Conservation (phyloP, 92 coral and sea anemone genomes). For the Epizoanthus illoricatus region DNA sequence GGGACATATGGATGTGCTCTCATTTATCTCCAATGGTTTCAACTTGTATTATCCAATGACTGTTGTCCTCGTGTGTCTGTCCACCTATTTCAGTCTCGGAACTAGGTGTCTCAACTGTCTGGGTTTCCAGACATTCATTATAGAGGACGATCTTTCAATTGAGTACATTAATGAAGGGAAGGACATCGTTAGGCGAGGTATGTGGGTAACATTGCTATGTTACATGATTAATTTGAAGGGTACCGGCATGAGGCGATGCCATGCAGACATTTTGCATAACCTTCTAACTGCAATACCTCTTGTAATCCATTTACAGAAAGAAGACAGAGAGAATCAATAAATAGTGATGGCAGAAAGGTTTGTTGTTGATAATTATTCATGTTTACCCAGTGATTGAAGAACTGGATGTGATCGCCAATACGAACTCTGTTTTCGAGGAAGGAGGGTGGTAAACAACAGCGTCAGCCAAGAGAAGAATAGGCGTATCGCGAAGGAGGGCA, state of each 20-base stretch:
- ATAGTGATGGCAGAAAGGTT: constrained; percentile 89
- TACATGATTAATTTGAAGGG: not conserved
- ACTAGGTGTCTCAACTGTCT: constrained; percentile 93
- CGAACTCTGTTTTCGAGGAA: no score
- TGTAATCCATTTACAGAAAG: constrained; percentile 59
- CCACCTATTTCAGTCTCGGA: constrained; percentile 97
- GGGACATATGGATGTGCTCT: constrained; percentile 99
- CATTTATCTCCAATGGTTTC: constrained; percentile 94
- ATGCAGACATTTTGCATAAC: not conserved
- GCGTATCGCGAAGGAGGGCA: no score
- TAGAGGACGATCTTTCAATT: constrained; percentile 93
- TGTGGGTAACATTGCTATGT: not conserved
- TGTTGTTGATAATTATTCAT: not conserved
- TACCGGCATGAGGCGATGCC: no score
- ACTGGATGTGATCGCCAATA: no score
- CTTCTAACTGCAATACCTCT: not conserved
- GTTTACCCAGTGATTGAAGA: not conserved
- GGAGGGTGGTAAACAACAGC: no score
- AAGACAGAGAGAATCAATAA: constrained; percentile 78
- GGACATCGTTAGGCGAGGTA: constrained; percentile 93
- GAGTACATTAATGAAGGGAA: constrained; percentile 95
- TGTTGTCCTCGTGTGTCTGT: constrained; percentile 90
- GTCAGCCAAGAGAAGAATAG: no score
- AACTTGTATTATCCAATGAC: constrained; percentile 99
- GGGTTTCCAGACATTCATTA: constrained; percentile 97